Conservation (phyloP, 2,113 vertebrate genomes). For the Crypturellus undulatus region DNA sequence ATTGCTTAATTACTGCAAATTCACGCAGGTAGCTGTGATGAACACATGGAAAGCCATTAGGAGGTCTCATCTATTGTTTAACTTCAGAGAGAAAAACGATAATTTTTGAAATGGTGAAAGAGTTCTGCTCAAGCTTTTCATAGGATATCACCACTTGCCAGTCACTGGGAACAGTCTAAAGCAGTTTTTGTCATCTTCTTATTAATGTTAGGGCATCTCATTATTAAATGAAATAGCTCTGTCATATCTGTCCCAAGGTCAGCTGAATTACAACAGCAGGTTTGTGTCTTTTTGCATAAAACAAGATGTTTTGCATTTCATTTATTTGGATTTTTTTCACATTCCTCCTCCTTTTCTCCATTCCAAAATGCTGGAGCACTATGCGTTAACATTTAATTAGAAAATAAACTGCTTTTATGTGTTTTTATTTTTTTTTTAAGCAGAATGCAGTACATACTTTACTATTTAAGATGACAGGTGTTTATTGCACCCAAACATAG, state of each 20-base stretch:
- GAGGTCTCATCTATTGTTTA: conserved; percentile 59
- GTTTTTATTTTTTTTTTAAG: not conserved
- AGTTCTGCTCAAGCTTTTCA: not conserved
- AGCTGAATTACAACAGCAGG: not conserved
- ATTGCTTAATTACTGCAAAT: conserved; percentile 75
- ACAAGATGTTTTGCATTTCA: not conserved
- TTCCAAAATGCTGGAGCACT: not conserved
- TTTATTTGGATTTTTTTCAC: not conserved
- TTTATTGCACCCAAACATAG: conserved; percentile 68
- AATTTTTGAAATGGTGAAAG: conserved; percentile 1
- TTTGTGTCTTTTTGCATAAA: not conserved
- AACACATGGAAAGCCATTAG: conserved; percentile 67
- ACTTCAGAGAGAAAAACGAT: conserved; percentile 40
- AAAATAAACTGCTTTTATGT: conserved; percentile 18
- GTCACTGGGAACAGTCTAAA: conserved; percentile 26
- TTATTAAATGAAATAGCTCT: not conserved
- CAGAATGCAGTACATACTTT: conserved; percentile 43
- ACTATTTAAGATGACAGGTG: conserved; percentile 69
- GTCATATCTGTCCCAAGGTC: conserved; percentile 24
- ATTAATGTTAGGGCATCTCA: not conserved
- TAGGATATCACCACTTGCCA: not conserved
- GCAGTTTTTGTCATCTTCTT: conserved; percentile 14
- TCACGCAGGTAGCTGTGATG: conserved; percentile 52
- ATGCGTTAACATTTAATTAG: not conserved
- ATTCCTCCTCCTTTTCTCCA: not conserved